phyloP scores from a whole-genome alignment of 92 coral and sea anemone genomes.

The Epizoanthus fatuus region DNA sequence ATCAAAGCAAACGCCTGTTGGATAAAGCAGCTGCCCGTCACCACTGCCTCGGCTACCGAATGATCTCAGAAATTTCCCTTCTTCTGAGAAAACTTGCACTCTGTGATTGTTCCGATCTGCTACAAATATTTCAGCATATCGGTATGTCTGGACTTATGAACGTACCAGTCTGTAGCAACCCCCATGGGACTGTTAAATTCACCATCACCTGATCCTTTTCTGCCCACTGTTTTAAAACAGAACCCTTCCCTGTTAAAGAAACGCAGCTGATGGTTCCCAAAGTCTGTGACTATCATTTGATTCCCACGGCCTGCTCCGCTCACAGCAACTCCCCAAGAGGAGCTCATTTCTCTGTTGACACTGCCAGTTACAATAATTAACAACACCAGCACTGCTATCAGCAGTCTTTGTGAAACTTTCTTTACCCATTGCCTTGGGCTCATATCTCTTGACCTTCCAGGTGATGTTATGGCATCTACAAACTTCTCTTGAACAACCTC shows the following conservation, averaged over 20 bases:
- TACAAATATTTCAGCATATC: background rate
- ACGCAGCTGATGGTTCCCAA: background rate
- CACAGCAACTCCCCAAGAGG: slow-evolving; percentile 1
- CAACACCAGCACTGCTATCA: too few species aligned
- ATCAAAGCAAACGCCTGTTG: slow-evolving; percentile 9
- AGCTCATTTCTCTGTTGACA: background rate
- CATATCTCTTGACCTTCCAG: too few species aligned
- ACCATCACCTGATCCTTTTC: background rate
- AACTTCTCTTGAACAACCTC: background rate
- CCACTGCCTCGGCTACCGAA: background rate
- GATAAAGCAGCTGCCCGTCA: background rate
- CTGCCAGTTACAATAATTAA: too few species aligned
- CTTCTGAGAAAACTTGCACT: background rate
- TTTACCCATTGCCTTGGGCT: too few species aligned
- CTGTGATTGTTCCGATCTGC: background rate
- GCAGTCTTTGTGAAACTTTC: too few species aligned
- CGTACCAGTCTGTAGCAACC: background rate
- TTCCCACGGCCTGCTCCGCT: background rate
- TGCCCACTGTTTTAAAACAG: background rate
- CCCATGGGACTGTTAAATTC: background rate
- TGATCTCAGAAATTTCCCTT: background rate
- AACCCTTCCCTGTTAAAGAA: background rate
- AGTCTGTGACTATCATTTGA: slow-evolving; percentile 3
- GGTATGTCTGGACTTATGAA: too few species aligned
- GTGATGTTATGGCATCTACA: too few species aligned